Percentiles rank a stretch among this genome's conserved stretches.
These are phyloP conservation scores for Rhinolophus sinicus DNA, from an alignment of 2,113 vertebrate genomes.

Conservation along the genomic window DNA sequence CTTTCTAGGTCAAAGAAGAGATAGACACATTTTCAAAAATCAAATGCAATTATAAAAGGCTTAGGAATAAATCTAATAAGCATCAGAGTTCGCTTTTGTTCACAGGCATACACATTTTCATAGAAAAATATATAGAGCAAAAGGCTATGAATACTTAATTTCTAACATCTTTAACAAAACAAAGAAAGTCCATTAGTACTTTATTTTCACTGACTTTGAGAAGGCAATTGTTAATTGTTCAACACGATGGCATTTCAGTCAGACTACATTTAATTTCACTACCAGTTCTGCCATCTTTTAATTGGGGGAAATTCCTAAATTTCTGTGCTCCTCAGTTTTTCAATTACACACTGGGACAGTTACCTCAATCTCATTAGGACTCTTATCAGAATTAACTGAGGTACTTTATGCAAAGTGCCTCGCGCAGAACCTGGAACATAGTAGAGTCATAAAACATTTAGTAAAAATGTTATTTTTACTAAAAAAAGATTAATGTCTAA, in stretches of 20 bases:
- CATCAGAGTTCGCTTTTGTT: not conserved
- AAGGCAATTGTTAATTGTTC: not conserved
- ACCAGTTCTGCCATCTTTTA: not conserved
- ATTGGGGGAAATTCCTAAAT: not conserved
- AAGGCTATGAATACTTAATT: not conserved
- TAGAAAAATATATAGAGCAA: not conserved
- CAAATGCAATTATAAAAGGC: not conserved
- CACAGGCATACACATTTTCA: constrained; percentile 6
- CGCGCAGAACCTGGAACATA: not conserved
- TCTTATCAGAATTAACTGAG: not conserved
- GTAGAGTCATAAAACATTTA: not conserved
- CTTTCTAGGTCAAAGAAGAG: not conserved
- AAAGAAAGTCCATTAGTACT: not conserved
- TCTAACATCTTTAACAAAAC: not conserved
- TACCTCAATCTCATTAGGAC: not conserved
- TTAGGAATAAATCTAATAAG: not conserved
- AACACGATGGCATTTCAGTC: not conserved
- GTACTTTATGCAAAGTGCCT: not conserved
- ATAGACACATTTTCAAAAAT: not conserved
- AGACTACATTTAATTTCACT: not conserved
- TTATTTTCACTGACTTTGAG: not conserved
- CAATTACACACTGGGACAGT: not conserved
- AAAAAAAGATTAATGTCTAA: not conserved
- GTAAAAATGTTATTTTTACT: not conserved
- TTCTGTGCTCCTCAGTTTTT: not conserved